Base-by-base conservation (phyloP, 2,888 invertebrate genomes). In the Diogma glabrata region DNA sequence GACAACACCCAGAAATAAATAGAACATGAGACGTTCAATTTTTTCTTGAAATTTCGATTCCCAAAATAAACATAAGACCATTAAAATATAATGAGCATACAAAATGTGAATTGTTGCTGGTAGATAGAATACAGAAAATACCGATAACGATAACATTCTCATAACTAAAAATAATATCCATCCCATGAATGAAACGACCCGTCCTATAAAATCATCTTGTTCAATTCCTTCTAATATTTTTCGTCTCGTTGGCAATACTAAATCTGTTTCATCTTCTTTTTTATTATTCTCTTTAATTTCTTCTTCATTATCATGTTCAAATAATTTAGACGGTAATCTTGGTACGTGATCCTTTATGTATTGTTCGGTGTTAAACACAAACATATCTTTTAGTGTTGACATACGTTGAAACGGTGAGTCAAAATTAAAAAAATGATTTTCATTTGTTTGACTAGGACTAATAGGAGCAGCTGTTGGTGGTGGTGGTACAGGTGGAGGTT, bases 161-260 rank as follows among this genome's bases (percentile, higher is more conserved):
- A 82, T 78, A n/a, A 80, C 63, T 47, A 87, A 77, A 62, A 87
- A 87, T 40, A 79, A 71, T 56, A 84, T 80, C 88, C 88, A 88
- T 63, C 84, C 85, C n/a, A 83, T 65, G 61, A 81, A 84, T 22
- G 82, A 75, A 4, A 87, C 71, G 6, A 81, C 64, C 57, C 79
- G 79, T 10, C 83, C 84, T 0, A 82, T 74, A 2, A 80, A 75
- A 60, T 87, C 86, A 58, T 87, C 87, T 56, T 86, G 84, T 56
- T 84, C 81, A 8, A 87, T 72, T 7, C 84, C 84, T 57, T 81
- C 72, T 57, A 76, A 72, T 49, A 71, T 80, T 30, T 68, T 72
- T 47, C 72, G 72, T 19, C 73, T 75, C 33, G 63, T 67, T 57
- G 66, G 66, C 38, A 69, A 58, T 36, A 70, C 66, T 40, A 70